A percentile compares a stretch with the other conserved stretches of the same genome.
These are phyloP conservation scores for Trididemnum clinides DNA, from an alignment of 23 tunicate species.

Conservation along the genomic window DNA sequence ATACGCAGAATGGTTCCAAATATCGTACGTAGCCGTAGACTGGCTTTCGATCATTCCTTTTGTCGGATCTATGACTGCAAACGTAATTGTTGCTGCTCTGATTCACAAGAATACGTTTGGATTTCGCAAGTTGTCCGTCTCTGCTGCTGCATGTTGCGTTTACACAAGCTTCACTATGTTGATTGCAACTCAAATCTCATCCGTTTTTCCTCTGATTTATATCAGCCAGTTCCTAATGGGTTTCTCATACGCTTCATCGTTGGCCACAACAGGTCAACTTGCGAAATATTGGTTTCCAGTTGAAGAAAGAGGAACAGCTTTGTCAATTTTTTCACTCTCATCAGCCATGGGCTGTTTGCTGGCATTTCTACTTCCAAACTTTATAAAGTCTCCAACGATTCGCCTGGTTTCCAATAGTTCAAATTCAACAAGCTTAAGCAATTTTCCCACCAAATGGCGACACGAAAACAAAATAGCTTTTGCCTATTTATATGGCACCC, in stretches of 20 bases:
- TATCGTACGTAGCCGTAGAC: background rate
- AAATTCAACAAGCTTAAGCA: no score
- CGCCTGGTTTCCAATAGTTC: background rate
- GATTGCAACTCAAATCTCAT: background rate
- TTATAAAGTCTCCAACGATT: background rate
- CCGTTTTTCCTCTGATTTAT: background rate
- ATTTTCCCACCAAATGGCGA: no score
- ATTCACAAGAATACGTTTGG: background rate
- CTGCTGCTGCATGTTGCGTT: background rate
- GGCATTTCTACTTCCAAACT: background rate
- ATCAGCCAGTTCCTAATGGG: background rate
- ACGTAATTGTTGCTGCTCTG: background rate
- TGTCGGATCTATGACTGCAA: background rate
- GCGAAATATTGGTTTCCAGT: background rate
- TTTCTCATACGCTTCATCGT: background rate
- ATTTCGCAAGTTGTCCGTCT: background rate
- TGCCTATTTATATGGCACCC: background rate
- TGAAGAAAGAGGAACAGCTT: background rate
- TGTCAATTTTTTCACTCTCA: background rate
- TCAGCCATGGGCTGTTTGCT: background rate
- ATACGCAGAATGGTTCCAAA: slow-evolving; percentile 14
- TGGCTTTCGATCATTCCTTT: background rate
- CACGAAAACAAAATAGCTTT: background rate
- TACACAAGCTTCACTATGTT: background rate
- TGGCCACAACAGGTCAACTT: background rate